Conservation (phyloP, 2,113 vertebrate species). For the Anthoscopus minutus region DNA sequence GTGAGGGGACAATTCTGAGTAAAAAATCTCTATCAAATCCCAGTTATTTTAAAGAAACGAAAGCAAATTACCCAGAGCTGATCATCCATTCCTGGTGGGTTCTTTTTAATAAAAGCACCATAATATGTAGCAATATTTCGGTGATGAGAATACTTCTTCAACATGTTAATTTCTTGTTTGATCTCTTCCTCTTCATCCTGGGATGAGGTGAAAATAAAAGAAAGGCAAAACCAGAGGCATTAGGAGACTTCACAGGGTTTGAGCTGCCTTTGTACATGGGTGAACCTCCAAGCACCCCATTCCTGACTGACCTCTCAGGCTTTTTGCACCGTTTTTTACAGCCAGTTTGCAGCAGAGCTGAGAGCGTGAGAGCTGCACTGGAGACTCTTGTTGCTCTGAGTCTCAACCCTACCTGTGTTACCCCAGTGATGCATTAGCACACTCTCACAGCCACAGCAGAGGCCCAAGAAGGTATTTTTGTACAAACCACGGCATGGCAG, state of each 20-base stretch:
- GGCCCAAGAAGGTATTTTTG: neutral
- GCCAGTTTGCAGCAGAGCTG: neutral
- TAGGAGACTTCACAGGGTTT: neutral
- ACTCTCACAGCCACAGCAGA: neutral
- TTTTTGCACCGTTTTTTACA: neutral
- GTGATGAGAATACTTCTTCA: conserved; percentile 98
- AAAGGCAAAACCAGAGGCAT: neutral
- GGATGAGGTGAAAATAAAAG: neutral
- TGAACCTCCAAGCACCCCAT: neutral
- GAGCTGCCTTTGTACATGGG: fast-evolving
- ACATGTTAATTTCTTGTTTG: conserved; percentile 99
- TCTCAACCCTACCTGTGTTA: fast-evolving
- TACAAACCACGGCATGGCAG: neutral
- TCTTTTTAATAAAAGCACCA: conserved; percentile 98
- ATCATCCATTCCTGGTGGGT: conserved; percentile 95
- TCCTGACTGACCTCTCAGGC: neutral
- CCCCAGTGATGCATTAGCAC: neutral
- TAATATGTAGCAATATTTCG: conserved; percentile 98
- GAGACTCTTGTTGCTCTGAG: neutral
- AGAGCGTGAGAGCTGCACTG: neutral
- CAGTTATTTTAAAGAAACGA: neutral
- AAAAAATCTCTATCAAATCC: neutral
- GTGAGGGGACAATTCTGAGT: neutral
- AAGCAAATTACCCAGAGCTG: conserved; percentile 88
- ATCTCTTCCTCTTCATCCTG: conserved; percentile 99